These are phyloP conservation scores for Heliconius nattereri DNA, from an alignment of 1,140 invertebrate genomes.

Conservation along the genomic window DNA sequence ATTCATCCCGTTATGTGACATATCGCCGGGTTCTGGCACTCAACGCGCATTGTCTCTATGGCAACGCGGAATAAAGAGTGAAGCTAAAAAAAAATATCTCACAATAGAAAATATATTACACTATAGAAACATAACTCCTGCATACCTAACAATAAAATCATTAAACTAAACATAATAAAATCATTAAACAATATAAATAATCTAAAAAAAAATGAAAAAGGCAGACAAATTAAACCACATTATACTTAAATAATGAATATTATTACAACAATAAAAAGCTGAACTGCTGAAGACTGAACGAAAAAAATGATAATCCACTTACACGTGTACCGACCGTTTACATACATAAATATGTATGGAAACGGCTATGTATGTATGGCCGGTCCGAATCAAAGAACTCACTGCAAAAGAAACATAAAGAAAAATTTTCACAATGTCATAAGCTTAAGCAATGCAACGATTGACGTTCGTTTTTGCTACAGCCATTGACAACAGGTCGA, in stretches of 20 bases:
- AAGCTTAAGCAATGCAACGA: slow-evolving; percentile 26
- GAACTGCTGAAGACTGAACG: neutral
- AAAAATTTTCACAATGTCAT: slow-evolving; percentile 27
- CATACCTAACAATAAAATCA: too few species aligned
- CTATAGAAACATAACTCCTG: too few species aligned
- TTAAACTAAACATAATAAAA: too few species aligned
- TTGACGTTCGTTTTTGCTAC: slow-evolving; percentile 45
- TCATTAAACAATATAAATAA: neutral
- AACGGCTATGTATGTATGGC: neutral
- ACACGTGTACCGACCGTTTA: slow-evolving; percentile 6
- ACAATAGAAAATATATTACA: too few species aligned
- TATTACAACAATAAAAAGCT: neutral
- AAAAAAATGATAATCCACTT: slow-evolving; percentile 9
- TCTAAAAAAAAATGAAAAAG: neutral
- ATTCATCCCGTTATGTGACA: neutral
- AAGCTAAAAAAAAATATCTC: too few species aligned
- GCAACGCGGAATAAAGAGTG: neutral
- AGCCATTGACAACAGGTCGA: slow-evolving; percentile 54
- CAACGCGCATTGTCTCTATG: neutral
- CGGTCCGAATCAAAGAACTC: neutral
- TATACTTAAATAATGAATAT: neutral
- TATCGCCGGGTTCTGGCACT: neutral
- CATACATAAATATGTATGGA: neutral
- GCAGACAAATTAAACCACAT: neutral
- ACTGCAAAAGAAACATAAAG: slow-evolving; percentile 19